phyloP scores from a whole-genome alignment of 2,797 vertebrate species.

The Macropodus opercularis region DNA sequence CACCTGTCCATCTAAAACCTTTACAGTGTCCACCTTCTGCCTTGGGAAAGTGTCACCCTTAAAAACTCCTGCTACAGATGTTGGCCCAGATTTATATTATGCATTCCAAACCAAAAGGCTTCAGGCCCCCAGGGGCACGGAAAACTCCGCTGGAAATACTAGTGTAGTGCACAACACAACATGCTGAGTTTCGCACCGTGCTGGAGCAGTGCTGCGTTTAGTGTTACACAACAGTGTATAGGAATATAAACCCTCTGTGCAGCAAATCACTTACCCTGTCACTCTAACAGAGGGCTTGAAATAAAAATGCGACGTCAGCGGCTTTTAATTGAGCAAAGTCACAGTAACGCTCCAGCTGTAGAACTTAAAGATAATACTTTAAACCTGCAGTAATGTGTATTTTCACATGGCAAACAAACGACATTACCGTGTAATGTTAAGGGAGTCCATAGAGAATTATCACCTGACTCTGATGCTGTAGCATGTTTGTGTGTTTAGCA shows the following conservation, averaged over 20 bases:
- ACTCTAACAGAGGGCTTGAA: constrained; percentile 21
- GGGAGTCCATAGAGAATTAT: no score
- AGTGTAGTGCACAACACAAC: constrained; percentile 17
- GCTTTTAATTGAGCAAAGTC: constrained; percentile 9
- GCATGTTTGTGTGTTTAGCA: no score
- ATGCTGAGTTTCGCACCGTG: constrained; percentile 36
- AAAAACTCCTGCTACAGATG: constrained; percentile 57
- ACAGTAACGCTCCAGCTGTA: background rate
- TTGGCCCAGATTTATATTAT: constrained; percentile 54
- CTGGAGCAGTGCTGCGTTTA: constrained; percentile 30
- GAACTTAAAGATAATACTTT: background rate
- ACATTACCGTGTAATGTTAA: background rate
- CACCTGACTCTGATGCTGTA: no score
- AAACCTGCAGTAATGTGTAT: background rate
- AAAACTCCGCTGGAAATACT: constrained; percentile 41
- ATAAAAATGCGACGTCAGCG: constrained; percentile 31
- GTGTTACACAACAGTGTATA: constrained; percentile 21
- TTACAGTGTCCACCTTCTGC: constrained; percentile 59
- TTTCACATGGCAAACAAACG: background rate
- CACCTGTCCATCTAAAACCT: constrained; percentile 55
- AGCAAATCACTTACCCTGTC: constrained; percentile 4
- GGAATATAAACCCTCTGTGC: constrained; percentile 23
- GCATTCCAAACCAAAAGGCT: constrained; percentile 28
- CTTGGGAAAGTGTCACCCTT: constrained; percentile 57
- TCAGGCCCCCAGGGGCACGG: constrained; percentile 27